phyloP scores from a whole-genome alignment of 2,797 vertebrate species.

The Prionace glauca region DNA sequence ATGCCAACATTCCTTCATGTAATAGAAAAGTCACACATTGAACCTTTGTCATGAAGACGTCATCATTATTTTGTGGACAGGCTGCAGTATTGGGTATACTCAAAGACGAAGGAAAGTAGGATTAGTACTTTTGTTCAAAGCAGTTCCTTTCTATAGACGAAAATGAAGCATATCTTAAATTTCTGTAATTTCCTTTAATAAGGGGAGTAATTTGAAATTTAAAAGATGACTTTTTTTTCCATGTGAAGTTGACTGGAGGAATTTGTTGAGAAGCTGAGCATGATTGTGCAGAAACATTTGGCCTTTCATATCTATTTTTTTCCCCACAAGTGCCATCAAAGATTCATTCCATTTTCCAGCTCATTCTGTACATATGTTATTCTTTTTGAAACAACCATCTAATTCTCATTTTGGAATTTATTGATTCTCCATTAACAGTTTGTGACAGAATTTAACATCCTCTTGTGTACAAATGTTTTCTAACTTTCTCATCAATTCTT shows the following conservation, averaged over 20 bases:
- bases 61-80: no score
- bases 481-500: no score
- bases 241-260: neutral
- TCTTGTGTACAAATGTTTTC: no score
- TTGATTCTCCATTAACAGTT: no score
- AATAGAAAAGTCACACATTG: neutral
- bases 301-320: no score
- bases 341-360: neutral
- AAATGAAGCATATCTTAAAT: neutral
- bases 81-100: neutral
- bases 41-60: neutral
- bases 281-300: neutral
- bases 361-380: neutral
- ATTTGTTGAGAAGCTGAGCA: neutral
- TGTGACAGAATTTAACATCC: no score
- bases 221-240: neutral
- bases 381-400: no score
- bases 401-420: no score
- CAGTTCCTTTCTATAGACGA: neutral
- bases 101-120: neutral
- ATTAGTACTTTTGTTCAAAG: neutral
- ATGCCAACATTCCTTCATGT: neutral
- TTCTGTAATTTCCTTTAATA: neutral
- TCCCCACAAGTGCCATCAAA: no score
- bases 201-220: neutral